Evolutionary conservation across 2,797 vertebrate species (phyloP).

Genomic region (Oophaga sylvatica): DNA sequence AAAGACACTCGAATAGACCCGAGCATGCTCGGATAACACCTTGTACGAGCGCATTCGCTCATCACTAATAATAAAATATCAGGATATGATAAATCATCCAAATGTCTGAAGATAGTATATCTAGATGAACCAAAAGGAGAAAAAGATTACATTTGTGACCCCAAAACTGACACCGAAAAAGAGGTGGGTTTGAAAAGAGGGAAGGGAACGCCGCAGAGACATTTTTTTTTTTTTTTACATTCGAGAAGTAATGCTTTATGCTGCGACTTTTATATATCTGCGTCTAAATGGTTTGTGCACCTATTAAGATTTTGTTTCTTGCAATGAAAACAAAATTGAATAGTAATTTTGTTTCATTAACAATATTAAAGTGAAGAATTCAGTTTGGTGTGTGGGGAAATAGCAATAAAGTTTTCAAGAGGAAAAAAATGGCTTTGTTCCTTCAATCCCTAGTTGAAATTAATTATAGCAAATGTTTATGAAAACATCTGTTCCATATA

Average conservation of each 20-base stretch:
- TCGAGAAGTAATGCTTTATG: conserved; percentile 58
- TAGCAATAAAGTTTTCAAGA: conserved; percentile 80
- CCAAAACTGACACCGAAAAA: background rate
- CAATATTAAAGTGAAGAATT: conserved; percentile 74
- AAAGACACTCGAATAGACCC: too few relatives aligned
- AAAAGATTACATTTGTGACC: background rate
- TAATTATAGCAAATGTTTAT: conserved; percentile 85
- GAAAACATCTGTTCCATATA: conserved; percentile 82
- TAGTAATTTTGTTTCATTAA: conserved; percentile 72
- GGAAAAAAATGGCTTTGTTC: conserved; percentile 78
- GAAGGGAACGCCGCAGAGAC: background rate
- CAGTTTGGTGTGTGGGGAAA: conserved; percentile 71
- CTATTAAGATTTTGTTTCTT: conserved; percentile 67
- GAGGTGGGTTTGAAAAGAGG: too few relatives aligned
- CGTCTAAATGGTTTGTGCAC: conserved; percentile 62
- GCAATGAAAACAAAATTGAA: conserved; percentile 71
- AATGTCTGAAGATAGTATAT: background rate
- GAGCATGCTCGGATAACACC: too few relatives aligned
- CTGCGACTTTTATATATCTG: conserved; percentile 60
- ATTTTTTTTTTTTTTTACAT: conserved; percentile 36
- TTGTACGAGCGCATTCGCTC: too few relatives aligned
- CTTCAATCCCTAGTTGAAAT: conserved; percentile 80
- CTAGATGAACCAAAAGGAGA: background rate
- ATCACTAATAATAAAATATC: background rate
- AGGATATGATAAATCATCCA: background rate